Conservation (phyloP, 2,797 vertebrate genomes). For the Epinephelus coioides region DNA sequence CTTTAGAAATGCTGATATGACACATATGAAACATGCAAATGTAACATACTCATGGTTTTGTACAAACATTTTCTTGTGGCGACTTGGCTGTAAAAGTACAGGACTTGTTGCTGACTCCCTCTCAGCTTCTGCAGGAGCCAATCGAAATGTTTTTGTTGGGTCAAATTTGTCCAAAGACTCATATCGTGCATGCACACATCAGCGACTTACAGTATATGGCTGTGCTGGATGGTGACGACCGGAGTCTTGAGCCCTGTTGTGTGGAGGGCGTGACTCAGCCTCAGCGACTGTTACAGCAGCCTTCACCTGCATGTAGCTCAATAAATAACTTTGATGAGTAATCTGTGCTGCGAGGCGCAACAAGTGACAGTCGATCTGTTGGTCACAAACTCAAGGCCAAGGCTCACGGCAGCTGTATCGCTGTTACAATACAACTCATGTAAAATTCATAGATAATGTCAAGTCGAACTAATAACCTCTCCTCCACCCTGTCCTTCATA, state of each 20-base stretch:
- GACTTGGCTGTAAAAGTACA: too few species aligned
- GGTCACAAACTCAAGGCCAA: slow-evolving; percentile 21
- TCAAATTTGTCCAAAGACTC: too few species aligned
- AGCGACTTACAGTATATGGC: too few species aligned
- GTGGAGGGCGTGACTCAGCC: neutral
- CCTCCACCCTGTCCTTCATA: neutral
- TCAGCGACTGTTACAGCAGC: slow-evolving; percentile 11
- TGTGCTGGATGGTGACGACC: too few species aligned
- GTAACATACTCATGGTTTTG: too few species aligned
- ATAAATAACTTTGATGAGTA: slow-evolving; percentile 45
- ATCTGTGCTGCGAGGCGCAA: slow-evolving; percentile 25
- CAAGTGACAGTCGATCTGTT: slow-evolving; percentile 24
- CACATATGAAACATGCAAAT: too few species aligned
- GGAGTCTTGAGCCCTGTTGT: neutral
- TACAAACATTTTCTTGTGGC: too few species aligned
- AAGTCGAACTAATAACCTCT: slow-evolving; percentile 23
- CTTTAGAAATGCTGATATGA: too few species aligned
- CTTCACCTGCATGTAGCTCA: slow-evolving; percentile 46
- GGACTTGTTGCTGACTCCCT: too few species aligned
- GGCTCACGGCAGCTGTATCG: neutral
- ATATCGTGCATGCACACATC: too few species aligned
- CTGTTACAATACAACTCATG: slow-evolving; percentile 5
- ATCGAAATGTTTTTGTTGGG: too few species aligned
- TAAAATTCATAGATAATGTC: slow-evolving; percentile 35
- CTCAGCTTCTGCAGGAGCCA: too few species aligned